Conservation (phyloP, 2,888 invertebrate species). For the Tetranychus piercei region DNA sequence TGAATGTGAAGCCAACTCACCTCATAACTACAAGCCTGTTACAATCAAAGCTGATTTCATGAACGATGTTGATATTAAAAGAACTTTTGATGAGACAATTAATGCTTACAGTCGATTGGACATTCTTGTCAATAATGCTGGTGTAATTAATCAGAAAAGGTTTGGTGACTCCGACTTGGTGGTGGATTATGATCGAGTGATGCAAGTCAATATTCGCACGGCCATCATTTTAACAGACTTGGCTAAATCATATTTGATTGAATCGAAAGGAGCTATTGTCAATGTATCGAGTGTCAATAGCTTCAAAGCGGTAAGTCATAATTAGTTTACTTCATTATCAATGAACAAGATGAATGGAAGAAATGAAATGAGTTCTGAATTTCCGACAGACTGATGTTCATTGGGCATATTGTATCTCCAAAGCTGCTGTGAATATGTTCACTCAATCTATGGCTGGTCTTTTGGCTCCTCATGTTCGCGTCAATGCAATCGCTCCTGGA, state of each 20-base stretch:
- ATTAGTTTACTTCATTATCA: background rate
- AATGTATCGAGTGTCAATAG: slow-evolving; percentile 7
- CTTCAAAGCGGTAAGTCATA: background rate
- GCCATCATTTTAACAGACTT: slow-evolving; percentile 12
- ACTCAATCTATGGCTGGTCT: background rate
- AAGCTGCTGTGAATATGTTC: slow-evolving; percentile 9
- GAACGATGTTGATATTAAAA: background rate
- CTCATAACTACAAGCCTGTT: background rate
- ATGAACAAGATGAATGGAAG: background rate
- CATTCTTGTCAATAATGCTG: slow-evolving; percentile 17
- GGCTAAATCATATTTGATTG: slow-evolving; percentile 1
- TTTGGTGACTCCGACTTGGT: background rate
- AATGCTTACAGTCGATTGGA: slow-evolving; percentile 14
- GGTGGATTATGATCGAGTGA: slow-evolving; percentile 11
- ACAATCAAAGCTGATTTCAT: background rate
- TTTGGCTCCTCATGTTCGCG: slow-evolving; percentile 7
- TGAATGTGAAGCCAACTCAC: background rate
- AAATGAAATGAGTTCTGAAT: background rate
- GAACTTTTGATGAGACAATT: slow-evolving; percentile 1
- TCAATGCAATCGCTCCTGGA: slow-evolving; percentile 11
- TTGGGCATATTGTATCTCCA: slow-evolving; percentile 6
- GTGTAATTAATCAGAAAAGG: background rate
- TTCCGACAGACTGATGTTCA: background rate
- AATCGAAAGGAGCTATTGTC: slow-evolving; percentile 15
- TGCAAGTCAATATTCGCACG: slow-evolving; percentile 13